phyloP scores from a whole-genome alignment of 2,113 vertebrate genomes.

The human (Homo sapiens) region DNA sequence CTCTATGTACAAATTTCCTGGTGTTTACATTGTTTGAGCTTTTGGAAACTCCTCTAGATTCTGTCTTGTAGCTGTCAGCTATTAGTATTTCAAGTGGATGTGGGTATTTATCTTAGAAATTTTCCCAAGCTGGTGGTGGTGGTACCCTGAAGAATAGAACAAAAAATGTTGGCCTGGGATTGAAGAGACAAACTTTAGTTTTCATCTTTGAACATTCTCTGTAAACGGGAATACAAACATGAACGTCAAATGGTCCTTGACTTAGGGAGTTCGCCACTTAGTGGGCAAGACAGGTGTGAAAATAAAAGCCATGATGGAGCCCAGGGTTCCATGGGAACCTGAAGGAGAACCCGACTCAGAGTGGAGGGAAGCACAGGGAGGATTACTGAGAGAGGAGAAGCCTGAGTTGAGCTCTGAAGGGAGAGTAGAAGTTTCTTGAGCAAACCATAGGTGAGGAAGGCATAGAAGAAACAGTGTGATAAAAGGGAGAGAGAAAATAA shows the following conservation, averaged over 20 bases:
- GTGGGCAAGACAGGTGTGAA: neutral
- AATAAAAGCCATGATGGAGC: neutral
- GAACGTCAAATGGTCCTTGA: neutral
- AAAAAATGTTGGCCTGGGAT: neutral
- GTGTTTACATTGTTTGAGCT: neutral
- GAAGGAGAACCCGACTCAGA: neutral
- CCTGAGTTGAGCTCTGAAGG: neutral
- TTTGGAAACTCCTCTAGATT: neutral
- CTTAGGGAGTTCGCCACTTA: neutral
- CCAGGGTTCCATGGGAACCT: accelerated
- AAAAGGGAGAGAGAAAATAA: neutral
- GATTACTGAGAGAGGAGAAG: neutral
- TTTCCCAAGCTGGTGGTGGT: neutral
- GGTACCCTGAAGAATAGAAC: neutral
- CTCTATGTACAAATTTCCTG: neutral
- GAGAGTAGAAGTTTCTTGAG: neutral
- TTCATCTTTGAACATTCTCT: neutral
- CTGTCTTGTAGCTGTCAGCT: neutral
- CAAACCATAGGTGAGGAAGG: neutral
- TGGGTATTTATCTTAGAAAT: neutral
- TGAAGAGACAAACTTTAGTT: neutral
- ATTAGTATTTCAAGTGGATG: neutral
- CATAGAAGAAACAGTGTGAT: neutral
- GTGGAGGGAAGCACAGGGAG: neutral
- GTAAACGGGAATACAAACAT: neutral